Evolutionary conservation across 2,113 vertebrate genomes (phyloP), one percentile per base, ranked within the genome.

Genomic region (Aramus guarauna): DNA sequence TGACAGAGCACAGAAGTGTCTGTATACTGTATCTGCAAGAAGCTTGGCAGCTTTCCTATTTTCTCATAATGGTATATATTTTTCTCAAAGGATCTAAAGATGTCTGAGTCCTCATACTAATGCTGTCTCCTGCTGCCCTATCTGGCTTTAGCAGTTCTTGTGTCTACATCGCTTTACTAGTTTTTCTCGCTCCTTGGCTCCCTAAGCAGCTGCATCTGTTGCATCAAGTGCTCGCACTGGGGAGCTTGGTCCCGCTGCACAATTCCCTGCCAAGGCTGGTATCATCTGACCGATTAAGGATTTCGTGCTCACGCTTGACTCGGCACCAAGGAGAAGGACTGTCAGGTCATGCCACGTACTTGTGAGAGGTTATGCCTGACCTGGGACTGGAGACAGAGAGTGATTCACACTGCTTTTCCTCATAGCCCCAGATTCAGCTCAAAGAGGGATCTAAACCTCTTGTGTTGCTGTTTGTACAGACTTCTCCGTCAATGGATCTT

Each of bases 211-310:
- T 58, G 21, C 34, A 32, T 36, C 52, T 60, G 21, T 60, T 6
- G 0, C 53, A 84, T 36, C 14, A 7, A 2, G n/a, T 20, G 27
- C 43, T 87, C 1, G 0, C 77, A 37, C 24, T 21, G 37, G 41
- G 43, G 6, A 73, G 13, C 53, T 56, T 56, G 36, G 30, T 88
- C 39, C 68, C 60, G 55, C 74, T 56, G 36, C 39, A 24, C 47
- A 58, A 2, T 18, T 67, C 60, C 45, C 34, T 50, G 47, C 52
- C 0, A 0, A 39, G 14, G n/a, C 39, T 0, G 0, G 6, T 50
- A n/a, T n/a, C 37, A 45, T 27, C 23, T 5, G 1, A 53, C 47
- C 27, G 21, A 71, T 53, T 43, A 16, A 52, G 87, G 24, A 86
- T 30, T 30, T 83, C 2, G 3, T 59, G 9, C 45, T 79, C 22